Conservation (phyloP, 2,797 vertebrate genomes). For the Bucorvus abyssinicus region DNA sequence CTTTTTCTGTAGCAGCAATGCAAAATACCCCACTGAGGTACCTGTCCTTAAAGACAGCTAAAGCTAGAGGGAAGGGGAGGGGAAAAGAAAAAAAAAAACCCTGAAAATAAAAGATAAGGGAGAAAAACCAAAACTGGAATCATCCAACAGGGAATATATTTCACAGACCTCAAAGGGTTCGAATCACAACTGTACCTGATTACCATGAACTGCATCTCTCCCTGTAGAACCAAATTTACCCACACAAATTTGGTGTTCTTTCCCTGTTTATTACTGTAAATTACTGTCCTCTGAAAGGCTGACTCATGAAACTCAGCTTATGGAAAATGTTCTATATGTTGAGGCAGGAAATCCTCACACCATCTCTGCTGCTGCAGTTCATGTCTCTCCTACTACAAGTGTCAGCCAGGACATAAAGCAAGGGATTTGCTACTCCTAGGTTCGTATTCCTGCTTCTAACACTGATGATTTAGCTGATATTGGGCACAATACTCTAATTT, state of each 20-base stretch:
- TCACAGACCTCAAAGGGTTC: conserved; percentile 42
- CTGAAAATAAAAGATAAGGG: not conserved
- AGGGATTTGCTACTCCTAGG: not conserved
- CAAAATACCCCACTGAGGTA: not conserved
- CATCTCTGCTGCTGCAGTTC: not conserved
- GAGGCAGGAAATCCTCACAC: conserved; percentile 48
- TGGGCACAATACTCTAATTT: not conserved
- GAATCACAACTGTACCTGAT: conserved; percentile 59
- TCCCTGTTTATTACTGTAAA: conserved; percentile 58
- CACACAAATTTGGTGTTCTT: conserved; percentile 48
- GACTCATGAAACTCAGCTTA: conserved; percentile 59
- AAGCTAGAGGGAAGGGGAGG: not conserved
- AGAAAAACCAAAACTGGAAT: not conserved
- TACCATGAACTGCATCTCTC: conserved; percentile 49
- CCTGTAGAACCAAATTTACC: conserved; percentile 66
- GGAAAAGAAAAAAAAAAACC: too few relatives aligned
- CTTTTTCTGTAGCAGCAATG: not conserved
- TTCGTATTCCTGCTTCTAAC: conserved; percentile 7
- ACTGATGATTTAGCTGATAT: not conserved
- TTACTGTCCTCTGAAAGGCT: conserved; percentile 48
- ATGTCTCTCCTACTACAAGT: not conserved
- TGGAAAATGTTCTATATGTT: conserved; percentile 31
- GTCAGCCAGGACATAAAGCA: conserved; percentile 37
- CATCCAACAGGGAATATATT: conserved; percentile 11
- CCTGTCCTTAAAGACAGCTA: not conserved